A percentile compares a stretch with the other conserved stretches of the same genome.
phyloP scores from a whole-genome alignment of 1,140 invertebrate species.

The Calephelis virginiensis region DNA sequence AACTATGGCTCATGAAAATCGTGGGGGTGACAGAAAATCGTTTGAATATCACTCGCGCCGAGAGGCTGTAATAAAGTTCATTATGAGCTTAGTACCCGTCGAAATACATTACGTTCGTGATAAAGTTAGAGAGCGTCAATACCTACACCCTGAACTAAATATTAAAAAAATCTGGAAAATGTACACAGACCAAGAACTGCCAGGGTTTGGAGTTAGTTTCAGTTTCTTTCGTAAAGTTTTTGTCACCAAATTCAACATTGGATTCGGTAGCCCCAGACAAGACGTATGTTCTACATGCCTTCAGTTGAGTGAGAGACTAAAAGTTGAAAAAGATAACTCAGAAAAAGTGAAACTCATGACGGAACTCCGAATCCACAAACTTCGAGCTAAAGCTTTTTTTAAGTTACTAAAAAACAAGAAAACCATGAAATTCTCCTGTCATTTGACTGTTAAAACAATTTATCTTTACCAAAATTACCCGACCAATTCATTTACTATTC shows the following conservation, averaged over 20 bases:
- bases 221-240: not conserved
- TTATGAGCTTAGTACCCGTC: not conserved
- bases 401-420: too few relatives aligned
- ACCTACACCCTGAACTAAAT: constrained; percentile 1
- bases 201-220: not conserved
- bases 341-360: too few relatives aligned
- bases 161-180: not conserved
- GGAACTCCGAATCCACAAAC: too few relatives aligned
- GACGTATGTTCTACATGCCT: too few relatives aligned
- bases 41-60: not conserved
- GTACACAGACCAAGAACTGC: not conserved
- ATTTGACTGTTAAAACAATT: too few relatives aligned
- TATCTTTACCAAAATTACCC: too few relatives aligned
- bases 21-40: not conserved
- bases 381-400: too few relatives aligned
- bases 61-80: constrained; percentile 3
- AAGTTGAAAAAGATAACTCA: too few relatives aligned
- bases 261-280: not conserved
- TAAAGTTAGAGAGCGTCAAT: constrained; percentile 4
- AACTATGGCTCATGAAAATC: not conserved
- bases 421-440: too few relatives aligned
- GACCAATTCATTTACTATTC: too few relatives aligned
- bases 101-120: constrained; percentile 3
- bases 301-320: too few relatives aligned
- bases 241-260: not conserved